Conservation (phyloP, 2,113 vertebrate species). For the Aix galericulata region DNA sequence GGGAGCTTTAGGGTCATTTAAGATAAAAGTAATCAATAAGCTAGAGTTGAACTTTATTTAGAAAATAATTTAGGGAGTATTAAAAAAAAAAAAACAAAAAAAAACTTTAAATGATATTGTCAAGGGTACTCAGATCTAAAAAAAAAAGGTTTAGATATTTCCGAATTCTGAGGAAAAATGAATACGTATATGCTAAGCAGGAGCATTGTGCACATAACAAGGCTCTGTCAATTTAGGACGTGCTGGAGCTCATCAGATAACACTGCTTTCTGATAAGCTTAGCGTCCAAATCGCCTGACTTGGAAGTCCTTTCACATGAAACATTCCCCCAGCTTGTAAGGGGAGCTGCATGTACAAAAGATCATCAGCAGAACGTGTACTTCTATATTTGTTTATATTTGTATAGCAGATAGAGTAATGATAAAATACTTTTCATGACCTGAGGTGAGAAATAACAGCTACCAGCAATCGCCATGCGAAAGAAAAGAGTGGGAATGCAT, state of each 20-base stretch:
- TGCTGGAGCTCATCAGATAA: neutral
- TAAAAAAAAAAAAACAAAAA: neutral
- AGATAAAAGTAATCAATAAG: neutral
- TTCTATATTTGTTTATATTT: neutral
- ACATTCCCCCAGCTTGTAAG: neutral
- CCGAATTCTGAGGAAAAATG: neutral
- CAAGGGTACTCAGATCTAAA: neutral
- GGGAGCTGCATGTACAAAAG: neutral
- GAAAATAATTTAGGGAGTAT: neutral
- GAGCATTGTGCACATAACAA: fast-evolving
- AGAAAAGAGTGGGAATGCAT: neutral
- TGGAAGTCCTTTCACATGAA: neutral
- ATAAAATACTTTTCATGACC: neutral
- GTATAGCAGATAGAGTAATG: neutral
- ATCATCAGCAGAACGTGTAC: fast-evolving
- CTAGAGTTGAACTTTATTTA: neutral
- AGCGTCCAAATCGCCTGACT: neutral
- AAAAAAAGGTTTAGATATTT: neutral
- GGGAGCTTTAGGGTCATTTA: neutral
- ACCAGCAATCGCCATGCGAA: neutral
- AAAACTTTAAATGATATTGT: neutral
- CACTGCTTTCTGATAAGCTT: neutral
- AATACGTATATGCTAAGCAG: neutral
- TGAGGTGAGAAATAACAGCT: neutral
- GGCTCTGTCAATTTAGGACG: neutral